Evolutionary conservation across 1,140 invertebrate genomes (phyloP), one percentile per base, ranked within the genome.

Genomic region (Aricia agestis): DNA sequence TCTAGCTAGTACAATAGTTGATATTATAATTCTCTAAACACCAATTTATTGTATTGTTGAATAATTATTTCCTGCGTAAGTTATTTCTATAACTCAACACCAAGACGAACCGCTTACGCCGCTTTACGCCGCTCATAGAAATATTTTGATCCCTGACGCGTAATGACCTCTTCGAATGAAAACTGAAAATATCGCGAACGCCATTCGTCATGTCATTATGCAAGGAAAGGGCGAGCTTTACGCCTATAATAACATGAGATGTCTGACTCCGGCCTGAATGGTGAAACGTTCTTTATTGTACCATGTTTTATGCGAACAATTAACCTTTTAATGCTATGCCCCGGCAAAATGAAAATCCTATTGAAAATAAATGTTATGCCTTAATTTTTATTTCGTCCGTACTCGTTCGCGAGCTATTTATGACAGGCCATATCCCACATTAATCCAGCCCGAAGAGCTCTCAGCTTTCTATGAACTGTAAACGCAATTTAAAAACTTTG

Each of bases 131-230:
- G 13, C 45, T 52, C 45, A 1, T 52, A 15, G 45, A 52, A 52
- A 15, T 3, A 52, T 52, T 52, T 52, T 6, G 13, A 82, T 81
- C 77, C 9, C 10, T 74, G 82, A 74, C 71, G 72, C 69, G 71
- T 81, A 91, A 87, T 86, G 87, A 89, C 86, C 81, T 81, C 81
- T 83, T 87, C 82, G 78, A 81, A 89, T 86, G 86, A 86, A 88
- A 84, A 86, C 81, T 82, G 74, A 87, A 87, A 91, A 91, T 89
- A 91, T 89, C 86, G 86, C 83, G 83, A 86, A 82, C 82, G 86
- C 84, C 86, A 91, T 91, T 89, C 86, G 86, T 91, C 89, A 90
- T 91, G 86, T 90, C 85, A 91, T 91, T 91, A 91, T 89, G 86
- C 89, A 91, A 85, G 89, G 83, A 89, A 91, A 91, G 87, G 87